These are phyloP conservation scores for Acronicta alni DNA, from an alignment of 2,888 invertebrate species.

Conservation along the genomic window DNA sequence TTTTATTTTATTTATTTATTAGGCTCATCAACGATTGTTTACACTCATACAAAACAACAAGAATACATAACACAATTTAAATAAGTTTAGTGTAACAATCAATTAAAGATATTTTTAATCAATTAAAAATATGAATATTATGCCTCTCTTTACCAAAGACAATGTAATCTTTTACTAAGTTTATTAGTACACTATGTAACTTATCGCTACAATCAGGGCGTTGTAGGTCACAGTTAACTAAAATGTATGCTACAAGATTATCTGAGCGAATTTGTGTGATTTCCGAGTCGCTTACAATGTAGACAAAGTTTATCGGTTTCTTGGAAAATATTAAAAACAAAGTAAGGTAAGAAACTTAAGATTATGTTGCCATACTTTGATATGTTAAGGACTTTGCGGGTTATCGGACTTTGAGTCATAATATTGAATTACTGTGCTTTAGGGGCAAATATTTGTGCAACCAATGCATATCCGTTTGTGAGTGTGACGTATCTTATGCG, in stretches of 20 bases:
- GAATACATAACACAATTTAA: too few relatives aligned
- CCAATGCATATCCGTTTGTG: not conserved
- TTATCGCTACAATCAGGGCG: conserved; percentile 32
- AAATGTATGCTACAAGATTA: conserved; percentile 45
- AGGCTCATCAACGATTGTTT: too few relatives aligned
- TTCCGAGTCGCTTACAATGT: conserved; percentile 39
- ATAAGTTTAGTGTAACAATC: too few relatives aligned
- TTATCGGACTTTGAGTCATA: conserved; percentile 7
- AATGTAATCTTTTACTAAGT: conserved; percentile 21
- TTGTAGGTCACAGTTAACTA: conserved; percentile 43
- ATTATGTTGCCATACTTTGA: conserved; percentile 31
- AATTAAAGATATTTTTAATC: too few relatives aligned
- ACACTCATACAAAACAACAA: too few relatives aligned
- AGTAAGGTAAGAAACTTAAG: conserved; percentile 28
- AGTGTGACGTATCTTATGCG: not conserved
- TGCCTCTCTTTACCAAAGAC: not conserved
- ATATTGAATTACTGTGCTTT: not conserved
- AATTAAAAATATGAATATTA: too few relatives aligned
- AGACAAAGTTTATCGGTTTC: conserved; percentile 21
- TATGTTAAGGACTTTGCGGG: conserved; percentile 5
- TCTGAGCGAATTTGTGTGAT: conserved; percentile 36
- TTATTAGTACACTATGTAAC: conserved; percentile 35
- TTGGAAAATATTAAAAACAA: conserved; percentile 43
- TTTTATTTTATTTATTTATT: too few relatives aligned
- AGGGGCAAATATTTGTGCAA: not conserved